Percentiles rank a stretch among this genome's conserved stretches.
These are phyloP conservation scores for Pterocles burchelli DNA, from an alignment of 2,113 vertebrate species.

Conservation along the genomic window DNA sequence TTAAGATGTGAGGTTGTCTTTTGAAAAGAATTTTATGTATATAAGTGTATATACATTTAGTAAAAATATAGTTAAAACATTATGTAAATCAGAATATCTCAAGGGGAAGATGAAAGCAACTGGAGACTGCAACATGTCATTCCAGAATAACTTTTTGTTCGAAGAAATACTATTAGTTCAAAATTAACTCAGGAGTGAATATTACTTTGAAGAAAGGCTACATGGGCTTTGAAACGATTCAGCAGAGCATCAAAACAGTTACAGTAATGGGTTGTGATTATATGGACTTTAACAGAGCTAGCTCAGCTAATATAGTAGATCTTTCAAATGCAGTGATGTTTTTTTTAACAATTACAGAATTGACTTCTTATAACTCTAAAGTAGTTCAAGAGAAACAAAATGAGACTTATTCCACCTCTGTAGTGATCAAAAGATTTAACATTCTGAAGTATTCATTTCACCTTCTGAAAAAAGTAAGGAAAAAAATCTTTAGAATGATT, in stretches of 20 bases:
- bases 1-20: slow-evolving; percentile 10
- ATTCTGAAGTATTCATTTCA: slow-evolving; percentile 1
- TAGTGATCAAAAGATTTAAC: slow-evolving; percentile 17
- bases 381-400: slow-evolving; percentile 13
- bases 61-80: slow-evolving; percentile 54
- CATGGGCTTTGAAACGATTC: slow-evolving; percentile 14
- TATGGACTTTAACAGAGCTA: background rate
- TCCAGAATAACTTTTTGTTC: slow-evolving; percentile 35
- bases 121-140: slow-evolving; percentile 8
- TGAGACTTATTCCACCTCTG: background rate
- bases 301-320: background rate
- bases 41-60: background rate
- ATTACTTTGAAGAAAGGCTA: slow-evolving; percentile 29
- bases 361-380: background rate
- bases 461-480: background rate
- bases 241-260: slow-evolving; percentile 20
- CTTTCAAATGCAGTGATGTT: background rate
- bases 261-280: background rate
- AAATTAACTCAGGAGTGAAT: slow-evolving; percentile 41
- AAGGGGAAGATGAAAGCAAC: slow-evolving; percentile 62
- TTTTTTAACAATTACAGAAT: background rate
- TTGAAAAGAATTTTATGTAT: slow-evolving; percentile 31
- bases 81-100: slow-evolving; percentile 67
- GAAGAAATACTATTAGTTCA: slow-evolving; percentile 50
- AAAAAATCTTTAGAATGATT: background rate